Conservation (phyloP, 1,140 invertebrate species). For the Pseudomyrmex sp. region DNA sequence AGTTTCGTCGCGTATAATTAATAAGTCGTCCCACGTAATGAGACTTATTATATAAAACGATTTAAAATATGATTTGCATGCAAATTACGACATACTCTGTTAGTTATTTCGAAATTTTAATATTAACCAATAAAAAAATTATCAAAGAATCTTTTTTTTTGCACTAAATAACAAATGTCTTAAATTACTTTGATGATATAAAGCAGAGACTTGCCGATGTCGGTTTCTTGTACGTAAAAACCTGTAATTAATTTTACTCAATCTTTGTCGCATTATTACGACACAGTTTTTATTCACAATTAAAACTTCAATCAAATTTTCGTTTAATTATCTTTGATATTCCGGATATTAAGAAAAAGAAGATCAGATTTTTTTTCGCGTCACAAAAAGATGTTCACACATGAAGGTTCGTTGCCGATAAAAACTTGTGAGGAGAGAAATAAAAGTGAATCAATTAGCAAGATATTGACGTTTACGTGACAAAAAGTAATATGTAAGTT, state of each 20-base stretch:
- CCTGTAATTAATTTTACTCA: background rate
- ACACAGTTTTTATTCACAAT: background rate
- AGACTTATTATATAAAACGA: too few species aligned
- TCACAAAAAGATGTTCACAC: background rate
- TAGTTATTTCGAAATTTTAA: too few species aligned
- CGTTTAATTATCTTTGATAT: background rate
- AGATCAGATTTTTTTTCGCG: background rate
- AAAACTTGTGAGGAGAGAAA: background rate
- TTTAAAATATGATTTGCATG: too few species aligned
- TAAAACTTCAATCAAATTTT: background rate
- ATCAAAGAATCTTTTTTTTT: too few species aligned
- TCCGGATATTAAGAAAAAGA: background rate
- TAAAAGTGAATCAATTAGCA: conserved; percentile 1
- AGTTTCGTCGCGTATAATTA: too few species aligned
- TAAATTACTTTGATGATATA: too few species aligned
- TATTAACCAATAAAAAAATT: too few species aligned
- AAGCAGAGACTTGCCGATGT: too few species aligned
- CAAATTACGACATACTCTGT: too few species aligned
- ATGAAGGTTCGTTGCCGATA: background rate
- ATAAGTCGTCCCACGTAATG: too few species aligned
- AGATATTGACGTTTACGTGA: background rate
- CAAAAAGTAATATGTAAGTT: background rate
- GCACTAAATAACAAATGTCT: too few species aligned
- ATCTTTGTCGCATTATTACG: too few species aligned
- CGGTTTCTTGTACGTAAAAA: background rate